phyloP scores from a whole-genome alignment of 2,797 vertebrate species.

The Bradypodion ventrale region DNA sequence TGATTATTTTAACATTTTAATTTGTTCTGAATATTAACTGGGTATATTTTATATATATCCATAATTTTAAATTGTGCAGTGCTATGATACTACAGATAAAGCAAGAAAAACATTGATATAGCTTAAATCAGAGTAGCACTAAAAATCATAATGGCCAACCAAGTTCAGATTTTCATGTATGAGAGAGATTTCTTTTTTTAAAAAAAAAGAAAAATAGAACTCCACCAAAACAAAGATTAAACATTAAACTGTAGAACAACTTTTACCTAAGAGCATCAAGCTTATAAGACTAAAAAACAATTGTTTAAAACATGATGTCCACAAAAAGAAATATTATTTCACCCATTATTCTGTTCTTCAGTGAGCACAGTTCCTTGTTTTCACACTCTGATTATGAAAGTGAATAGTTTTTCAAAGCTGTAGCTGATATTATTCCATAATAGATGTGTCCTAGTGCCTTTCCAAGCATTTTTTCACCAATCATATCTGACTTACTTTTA shows the following conservation, averaged over 20 bases:
- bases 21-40: too few relatives aligned
- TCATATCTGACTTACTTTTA: conserved; percentile 45
- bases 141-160: conserved; percentile 12
- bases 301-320: not conserved
- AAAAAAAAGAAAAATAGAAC: conserved; percentile 37
- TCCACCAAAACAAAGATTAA: conserved; percentile 20
- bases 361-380: conserved; percentile 28
- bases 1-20: too few relatives aligned
- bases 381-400: conserved; percentile 34
- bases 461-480: conserved; percentile 34
- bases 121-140: not conserved
- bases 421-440: conserved; percentile 15
- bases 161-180: conserved; percentile 7
- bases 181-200: conserved; percentile 28
- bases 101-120: conserved; percentile 36
- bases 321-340: not conserved
- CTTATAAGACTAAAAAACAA: conserved; percentile 33
- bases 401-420: conserved; percentile 22
- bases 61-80: too few relatives aligned
- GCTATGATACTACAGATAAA: too few relatives aligned
- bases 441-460: conserved; percentile 5
- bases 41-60: too few relatives aligned
- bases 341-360: accelerated
- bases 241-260: not conserved
- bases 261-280: conserved; percentile 44